Percentiles rank a stretch among this genome's conserved stretches.
Conservation (phyloP, 2,797 vertebrate species). For the Lemur catta region DNA sequence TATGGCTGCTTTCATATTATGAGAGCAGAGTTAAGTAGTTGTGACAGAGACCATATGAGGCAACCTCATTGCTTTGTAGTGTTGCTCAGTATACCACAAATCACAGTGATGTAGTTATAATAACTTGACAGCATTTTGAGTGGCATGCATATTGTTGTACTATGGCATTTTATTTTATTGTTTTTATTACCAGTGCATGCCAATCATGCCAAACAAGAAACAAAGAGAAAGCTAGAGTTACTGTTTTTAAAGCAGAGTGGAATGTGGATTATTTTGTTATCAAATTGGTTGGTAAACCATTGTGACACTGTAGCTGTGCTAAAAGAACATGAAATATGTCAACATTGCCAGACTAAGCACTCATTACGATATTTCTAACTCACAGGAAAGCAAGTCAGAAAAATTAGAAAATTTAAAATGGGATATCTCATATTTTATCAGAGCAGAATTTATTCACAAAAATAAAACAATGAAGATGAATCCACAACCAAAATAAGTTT, state of each 20-base stretch:
- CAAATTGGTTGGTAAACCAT: not conserved
- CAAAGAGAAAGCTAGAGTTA: not conserved
- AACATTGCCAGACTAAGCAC: slow-evolving; percentile 5
- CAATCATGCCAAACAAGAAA: not conserved
- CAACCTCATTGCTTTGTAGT: not conserved
- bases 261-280: not conserved
- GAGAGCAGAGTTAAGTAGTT: not conserved
- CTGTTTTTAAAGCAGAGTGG: not conserved
- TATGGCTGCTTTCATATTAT: not conserved
- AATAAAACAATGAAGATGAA: not conserved
- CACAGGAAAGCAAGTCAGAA: not conserved
- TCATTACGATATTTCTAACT: not conserved
- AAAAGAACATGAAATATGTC: not conserved
- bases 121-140: not conserved
- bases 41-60: not conserved
- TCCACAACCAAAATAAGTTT: not conserved
- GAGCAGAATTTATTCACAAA: not conserved
- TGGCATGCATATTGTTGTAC: not conserved
- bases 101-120: not conserved
- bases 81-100: not conserved
- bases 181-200: not conserved
- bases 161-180: not conserved
- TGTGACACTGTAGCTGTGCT: not conserved
- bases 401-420: not conserved
- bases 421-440: not conserved